phyloP scores from a whole-genome alignment of 2,888 invertebrate species.

The Helicoverpa assulta region DNA sequence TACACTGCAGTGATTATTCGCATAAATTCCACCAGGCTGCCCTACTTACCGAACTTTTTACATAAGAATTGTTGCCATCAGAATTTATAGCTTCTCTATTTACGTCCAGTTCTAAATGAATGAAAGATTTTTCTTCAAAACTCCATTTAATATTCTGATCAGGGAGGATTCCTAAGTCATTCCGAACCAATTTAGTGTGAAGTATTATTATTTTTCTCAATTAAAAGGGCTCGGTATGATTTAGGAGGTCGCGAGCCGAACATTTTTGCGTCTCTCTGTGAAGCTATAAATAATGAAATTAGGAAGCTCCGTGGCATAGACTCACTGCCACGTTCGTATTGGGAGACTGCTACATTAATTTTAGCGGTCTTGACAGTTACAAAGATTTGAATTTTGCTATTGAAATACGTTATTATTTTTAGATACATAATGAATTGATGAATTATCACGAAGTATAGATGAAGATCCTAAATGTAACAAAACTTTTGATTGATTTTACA shows the following conservation, averaged over 20 bases:
- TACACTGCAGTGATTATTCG: conserved; percentile 38
- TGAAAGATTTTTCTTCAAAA: conserved; percentile 50
- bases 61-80: conserved; percentile 19
- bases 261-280: conserved; percentile 74
- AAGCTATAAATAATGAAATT: conserved; percentile 81
- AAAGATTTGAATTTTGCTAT: no score
- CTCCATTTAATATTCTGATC: conserved; percentile 73
- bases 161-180: conserved; percentile 74
- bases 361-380: not conserved
- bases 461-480: no score
- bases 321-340: conserved; percentile 58
- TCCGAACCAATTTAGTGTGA: conserved; percentile 70
- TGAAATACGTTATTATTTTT: no score
- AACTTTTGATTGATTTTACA: no score
- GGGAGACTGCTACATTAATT: conserved; percentile 28
- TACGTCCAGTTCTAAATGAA: conserved; percentile 63
- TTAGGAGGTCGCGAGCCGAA: conserved; percentile 72
- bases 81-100: conserved; percentile 60
- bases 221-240: conserved; percentile 78
- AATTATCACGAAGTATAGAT: not conserved
- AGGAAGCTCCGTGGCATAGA: conserved; percentile 64
- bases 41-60: conserved; percentile 44
- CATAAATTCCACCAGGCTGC: conserved; percentile 41
- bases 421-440: no score
- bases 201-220: conserved; percentile 85